phyloP scores from a whole-genome alignment of 2,888 invertebrate species.

The Phengaris arion region DNA sequence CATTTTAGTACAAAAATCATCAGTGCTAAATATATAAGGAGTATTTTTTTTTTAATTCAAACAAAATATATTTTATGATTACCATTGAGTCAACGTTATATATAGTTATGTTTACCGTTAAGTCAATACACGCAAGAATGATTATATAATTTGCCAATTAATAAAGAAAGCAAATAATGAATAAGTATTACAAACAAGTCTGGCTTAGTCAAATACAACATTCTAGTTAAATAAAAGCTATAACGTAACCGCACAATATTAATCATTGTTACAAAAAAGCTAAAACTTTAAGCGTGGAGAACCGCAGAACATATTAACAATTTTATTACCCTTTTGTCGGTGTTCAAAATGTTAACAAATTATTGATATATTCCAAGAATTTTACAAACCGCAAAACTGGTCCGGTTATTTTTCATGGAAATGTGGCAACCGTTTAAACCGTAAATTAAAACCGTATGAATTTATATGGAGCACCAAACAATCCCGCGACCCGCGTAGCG shows the following conservation, averaged over 20 bases:
- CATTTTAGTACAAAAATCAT: too few species aligned
- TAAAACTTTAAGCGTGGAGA: not conserved
- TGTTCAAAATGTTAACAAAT: constrained; percentile 7
- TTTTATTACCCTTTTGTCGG: constrained; percentile 24
- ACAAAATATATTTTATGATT: too few species aligned
- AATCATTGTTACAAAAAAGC: constrained; percentile 14
- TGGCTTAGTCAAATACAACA: not conserved
- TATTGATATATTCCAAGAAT: constrained; percentile 15
- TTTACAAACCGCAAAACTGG: constrained; percentile 7
- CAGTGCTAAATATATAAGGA: too few species aligned
- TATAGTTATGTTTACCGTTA: not conserved
- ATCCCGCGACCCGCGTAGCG: too few species aligned
- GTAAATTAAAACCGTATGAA: too few species aligned
- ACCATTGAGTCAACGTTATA: too few species aligned
- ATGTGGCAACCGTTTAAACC: too few species aligned
- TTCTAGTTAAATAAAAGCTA: not conserved
- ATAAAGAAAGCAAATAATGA: not conserved
- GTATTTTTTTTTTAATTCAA: too few species aligned
- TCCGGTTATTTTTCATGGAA: not conserved
- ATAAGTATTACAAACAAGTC: not conserved
- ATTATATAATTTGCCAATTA: not conserved
- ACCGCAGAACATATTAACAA: constrained; percentile 18
- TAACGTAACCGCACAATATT: constrained; percentile 18
- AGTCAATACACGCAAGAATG: not conserved
- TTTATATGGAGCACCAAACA: too few species aligned